phyloP scores from a whole-genome alignment of 2,113 vertebrate species.

The Myanophis thanlyinensis region DNA sequence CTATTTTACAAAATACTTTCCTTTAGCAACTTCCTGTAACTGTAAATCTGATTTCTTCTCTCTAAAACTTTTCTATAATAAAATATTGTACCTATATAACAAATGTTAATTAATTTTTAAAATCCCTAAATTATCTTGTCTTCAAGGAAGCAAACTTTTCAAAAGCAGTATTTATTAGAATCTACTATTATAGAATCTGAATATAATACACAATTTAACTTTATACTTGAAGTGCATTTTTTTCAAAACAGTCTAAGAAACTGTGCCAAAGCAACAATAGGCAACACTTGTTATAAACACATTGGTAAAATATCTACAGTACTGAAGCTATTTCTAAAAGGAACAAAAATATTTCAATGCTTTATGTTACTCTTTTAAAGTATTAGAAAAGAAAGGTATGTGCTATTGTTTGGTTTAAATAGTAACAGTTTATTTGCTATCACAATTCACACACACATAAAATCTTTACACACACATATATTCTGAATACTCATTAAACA shows the following conservation, averaged over 20 bases:
- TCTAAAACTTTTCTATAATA: slow-evolving; percentile 35
- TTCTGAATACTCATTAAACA: not conserved
- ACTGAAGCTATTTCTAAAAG: not conserved
- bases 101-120: slow-evolving; percentile 8
- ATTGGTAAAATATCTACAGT: not conserved
- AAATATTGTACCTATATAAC: slow-evolving; percentile 8
- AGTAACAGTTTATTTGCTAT: not conserved
- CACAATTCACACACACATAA: not conserved
- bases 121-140: slow-evolving; percentile 26
- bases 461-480: not conserved
- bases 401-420: not conserved
- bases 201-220: not conserved
- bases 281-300: slow-evolving; percentile 1
- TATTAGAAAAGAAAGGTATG: not conserved
- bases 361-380: not conserved
- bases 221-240: accelerated
- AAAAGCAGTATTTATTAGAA: slow-evolving; percentile 28
- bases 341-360: not conserved
- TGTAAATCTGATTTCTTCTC: slow-evolving; percentile 43
- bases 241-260: not conserved
- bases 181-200: slow-evolving; percentile 26
- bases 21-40: slow-evolving; percentile 38
- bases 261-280: accelerated
- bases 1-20: slow-evolving; percentile 48
- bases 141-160: slow-evolving; percentile 56